Evolutionary conservation across 2,888 invertebrate species (phyloP).

Genomic region (Amblyteles armatorius): DNA sequence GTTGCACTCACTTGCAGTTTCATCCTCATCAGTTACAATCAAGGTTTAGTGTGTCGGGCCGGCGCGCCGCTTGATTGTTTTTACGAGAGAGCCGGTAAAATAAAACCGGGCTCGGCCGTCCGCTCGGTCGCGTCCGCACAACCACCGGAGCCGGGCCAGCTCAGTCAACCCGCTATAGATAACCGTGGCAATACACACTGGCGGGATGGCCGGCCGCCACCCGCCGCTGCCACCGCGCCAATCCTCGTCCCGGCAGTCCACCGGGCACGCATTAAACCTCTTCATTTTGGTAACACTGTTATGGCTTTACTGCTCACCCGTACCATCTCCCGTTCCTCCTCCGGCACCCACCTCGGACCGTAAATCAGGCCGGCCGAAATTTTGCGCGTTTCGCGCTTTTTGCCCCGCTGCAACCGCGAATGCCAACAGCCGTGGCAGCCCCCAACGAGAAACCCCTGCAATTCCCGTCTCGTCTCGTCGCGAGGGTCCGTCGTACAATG

Average conservation of each 20-base stretch:
- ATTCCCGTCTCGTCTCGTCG: slow-evolving; percentile 59
- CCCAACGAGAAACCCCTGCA: slow-evolving; percentile 30
- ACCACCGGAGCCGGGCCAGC: slow-evolving; percentile 41
- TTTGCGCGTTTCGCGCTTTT: slow-evolving; percentile 76
- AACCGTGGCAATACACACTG: slow-evolving; percentile 66
- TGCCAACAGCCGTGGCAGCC: slow-evolving; percentile 13
- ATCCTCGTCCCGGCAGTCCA: slow-evolving; percentile 62
- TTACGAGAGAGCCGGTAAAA: slow-evolving; percentile 78
- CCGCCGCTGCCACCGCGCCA: slow-evolving; percentile 57
- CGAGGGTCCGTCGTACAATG: slow-evolving; percentile 70
- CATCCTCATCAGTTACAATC: slow-evolving; percentile 81
- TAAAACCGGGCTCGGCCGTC: slow-evolving; percentile 63
- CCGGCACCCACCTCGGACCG: slow-evolving; percentile 62
- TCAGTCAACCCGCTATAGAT: slow-evolving; percentile 62
- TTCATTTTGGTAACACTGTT: slow-evolving; percentile 82
- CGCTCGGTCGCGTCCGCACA: slow-evolving; percentile 34
- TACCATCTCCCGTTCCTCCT: slow-evolving; percentile 36
- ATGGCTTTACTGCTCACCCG: slow-evolving; percentile 78
- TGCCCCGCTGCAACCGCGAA: slow-evolving; percentile 54
- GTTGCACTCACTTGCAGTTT: slow-evolving; percentile 70
- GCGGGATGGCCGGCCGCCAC: slow-evolving; percentile 67
- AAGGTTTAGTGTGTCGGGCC: slow-evolving; percentile 78
- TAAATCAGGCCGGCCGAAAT: slow-evolving; percentile 80
- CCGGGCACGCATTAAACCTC: slow-evolving; percentile 79
- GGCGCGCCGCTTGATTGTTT: slow-evolving; percentile 82